Conservation (phyloP, 30 jellyfish, hydroid and myxozoan genomes). For the Calvadosia cruxmelitensis region DNA sequence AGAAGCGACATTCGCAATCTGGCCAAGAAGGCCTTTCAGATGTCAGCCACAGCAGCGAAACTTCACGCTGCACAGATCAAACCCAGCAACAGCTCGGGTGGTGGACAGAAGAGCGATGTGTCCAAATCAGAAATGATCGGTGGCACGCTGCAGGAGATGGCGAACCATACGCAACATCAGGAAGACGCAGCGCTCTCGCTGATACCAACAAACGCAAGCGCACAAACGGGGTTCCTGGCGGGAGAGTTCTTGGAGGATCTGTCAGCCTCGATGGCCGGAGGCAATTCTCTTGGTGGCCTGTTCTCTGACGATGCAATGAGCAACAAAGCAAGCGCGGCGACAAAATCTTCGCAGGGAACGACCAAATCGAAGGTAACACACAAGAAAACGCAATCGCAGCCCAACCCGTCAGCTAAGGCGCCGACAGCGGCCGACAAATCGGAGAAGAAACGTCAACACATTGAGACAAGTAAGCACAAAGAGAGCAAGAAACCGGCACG, state of each 20-base stretch:
- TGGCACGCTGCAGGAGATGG: neutral
- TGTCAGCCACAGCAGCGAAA: constrained; percentile 12
- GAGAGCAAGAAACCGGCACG: constrained; percentile 4
- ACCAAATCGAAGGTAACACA: neutral
- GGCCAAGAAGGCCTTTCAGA: constrained; percentile 86
- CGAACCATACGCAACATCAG: neutral
- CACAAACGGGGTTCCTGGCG: neutral
- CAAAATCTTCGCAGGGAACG: neutral
- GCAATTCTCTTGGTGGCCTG: constrained; percentile 19
- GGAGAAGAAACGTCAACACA: constrained; percentile 13
- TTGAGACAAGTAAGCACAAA: no score
- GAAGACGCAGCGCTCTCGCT: constrained; percentile 7
- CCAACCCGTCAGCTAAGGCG: constrained; percentile 7
- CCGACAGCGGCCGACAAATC: constrained; percentile 2
- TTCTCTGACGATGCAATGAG: constrained; percentile 58
- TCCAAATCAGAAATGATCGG: neutral
- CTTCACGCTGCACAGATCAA: constrained; percentile 3
- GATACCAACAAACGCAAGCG: neutral
- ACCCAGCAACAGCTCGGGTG: neutral
- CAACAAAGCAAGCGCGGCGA: constrained; percentile 7
- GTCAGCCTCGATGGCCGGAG: constrained; percentile 23
- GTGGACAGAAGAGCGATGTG: neutral
- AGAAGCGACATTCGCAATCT: constrained; percentile 78
- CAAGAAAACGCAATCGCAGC: constrained; percentile 2
- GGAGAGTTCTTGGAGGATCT: constrained; percentile 73